Evolutionary conservation across 2,113 vertebrate genomes (phyloP).

Genomic region (Alosa alosa): DNA sequence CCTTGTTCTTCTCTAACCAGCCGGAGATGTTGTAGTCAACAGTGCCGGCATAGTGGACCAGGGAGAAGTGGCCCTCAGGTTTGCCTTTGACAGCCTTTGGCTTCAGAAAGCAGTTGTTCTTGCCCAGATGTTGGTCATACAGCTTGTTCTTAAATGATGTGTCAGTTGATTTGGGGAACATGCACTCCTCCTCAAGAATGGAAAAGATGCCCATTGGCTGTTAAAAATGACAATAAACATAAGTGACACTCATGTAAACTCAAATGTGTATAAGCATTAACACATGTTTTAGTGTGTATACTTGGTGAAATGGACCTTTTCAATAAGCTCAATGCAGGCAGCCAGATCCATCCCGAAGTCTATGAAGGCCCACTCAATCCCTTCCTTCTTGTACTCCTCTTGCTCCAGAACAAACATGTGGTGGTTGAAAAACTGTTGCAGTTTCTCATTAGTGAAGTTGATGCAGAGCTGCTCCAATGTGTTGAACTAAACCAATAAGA

Average conservation of each 20-base stretch:
- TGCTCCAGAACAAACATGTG: slow-evolving; percentile 86
- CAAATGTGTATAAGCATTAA: background rate
- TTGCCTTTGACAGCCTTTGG: slow-evolving; percentile 44
- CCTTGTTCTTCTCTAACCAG: slow-evolving; percentile 72
- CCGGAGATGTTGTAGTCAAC: slow-evolving; percentile 67
- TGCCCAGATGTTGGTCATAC: slow-evolving; percentile 50
- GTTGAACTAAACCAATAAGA: slow-evolving; percentile 25
- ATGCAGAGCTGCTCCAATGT: slow-evolving; percentile 83
- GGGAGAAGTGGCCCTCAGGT: slow-evolving; percentile 42
- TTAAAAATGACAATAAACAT: slow-evolving; percentile 13
- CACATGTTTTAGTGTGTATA: background rate
- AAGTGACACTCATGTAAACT: background rate
- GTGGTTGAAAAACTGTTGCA: slow-evolving; percentile 90
- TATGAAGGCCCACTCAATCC: slow-evolving; percentile 85
- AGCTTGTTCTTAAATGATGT: slow-evolving; percentile 62
- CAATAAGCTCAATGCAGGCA: slow-evolving; percentile 89
- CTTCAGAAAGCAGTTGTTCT: slow-evolving; percentile 49
- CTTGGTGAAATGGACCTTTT: slow-evolving; percentile 73
- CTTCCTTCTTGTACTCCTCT: slow-evolving; percentile 86
- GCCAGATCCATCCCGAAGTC: slow-evolving; percentile 90
- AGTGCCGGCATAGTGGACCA: slow-evolving; percentile 43
- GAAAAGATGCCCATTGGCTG: slow-evolving; percentile 73
- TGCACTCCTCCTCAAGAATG: slow-evolving; percentile 69
- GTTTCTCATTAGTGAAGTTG: slow-evolving; percentile 81
- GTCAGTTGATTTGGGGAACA: slow-evolving; percentile 68